Conservation (phyloP, 2,113 vertebrate species). For the Ciconia boyciana region DNA sequence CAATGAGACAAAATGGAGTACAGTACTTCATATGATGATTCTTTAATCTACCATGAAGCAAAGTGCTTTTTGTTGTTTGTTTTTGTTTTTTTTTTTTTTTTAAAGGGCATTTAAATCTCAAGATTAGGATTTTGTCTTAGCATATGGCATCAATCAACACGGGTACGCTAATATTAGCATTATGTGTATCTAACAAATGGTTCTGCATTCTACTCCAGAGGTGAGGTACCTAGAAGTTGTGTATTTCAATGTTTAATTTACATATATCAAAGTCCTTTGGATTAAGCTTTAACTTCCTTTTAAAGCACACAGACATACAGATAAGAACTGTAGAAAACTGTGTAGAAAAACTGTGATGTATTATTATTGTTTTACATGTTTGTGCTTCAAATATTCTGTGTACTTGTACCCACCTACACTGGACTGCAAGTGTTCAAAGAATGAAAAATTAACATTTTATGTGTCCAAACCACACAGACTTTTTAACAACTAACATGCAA, state of each 20-base stretch:
- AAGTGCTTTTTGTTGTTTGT: neutral
- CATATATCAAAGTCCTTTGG: neutral
- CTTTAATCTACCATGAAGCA: neutral
- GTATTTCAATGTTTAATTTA: neutral
- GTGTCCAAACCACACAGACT: neutral
- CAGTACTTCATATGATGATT: neutral
- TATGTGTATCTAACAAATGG: neutral
- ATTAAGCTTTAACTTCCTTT: neutral
- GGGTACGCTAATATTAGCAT: fast-evolving
- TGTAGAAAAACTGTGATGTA: neutral
- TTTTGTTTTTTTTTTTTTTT: neutral
- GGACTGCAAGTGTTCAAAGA: neutral
- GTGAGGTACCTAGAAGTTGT: neutral
- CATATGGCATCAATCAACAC: neutral
- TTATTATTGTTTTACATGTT: neutral
- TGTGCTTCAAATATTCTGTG: neutral
- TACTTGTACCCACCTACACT: neutral
- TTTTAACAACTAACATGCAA: neutral
- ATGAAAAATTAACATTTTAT: neutral
- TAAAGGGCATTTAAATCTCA: neutral
- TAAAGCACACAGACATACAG: neutral
- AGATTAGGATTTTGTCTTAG: neutral
- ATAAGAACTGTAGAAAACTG: neutral
- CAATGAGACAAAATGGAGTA: neutral
- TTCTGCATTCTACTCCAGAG: neutral